Base-by-base conservation (phyloP, 1,140 invertebrate species). In the Rhagoletis pomonella region DNA sequence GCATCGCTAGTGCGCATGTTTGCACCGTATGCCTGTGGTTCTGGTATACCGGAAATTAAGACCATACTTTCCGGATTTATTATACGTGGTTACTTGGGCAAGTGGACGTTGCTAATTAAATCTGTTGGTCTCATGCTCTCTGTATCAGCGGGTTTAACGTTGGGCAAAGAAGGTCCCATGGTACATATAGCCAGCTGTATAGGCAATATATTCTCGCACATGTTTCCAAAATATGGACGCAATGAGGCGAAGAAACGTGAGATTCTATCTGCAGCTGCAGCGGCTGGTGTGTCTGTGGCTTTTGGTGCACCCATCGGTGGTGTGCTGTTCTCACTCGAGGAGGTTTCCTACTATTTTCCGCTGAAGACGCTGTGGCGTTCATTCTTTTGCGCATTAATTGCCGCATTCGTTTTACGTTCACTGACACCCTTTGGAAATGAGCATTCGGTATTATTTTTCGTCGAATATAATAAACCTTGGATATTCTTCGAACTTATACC, bases 211-310 rank as follows among this genome's bases (percentile, higher is more conserved):
- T 96, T 99, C 89, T 99, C 98, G 1, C 99, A 99, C 94, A 94
- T 99, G 87, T 99, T 99, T 94, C 98, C 99, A 0, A 99, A 99
- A 93, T 99, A 99, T 94, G 99, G 99, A 2, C 95, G 97, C 85
- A 99, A 99, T 93, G 99, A 99, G 94, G 99, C 99, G 0, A 99
- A 99, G 93, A 99, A 99, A 91, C 96, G 99, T 90, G 99, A 99
- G 95, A 99, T 99, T 89, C 94, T 99, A 73, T 99, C 99, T 1
- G 99, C 99, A 19, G 99, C 99, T 1, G 97, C 99, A 0, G 99
- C 99, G 6, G 99, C 99, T 1, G 99, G 99, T 19, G 99, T 99
- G 0, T 99, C 98, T 9, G 99, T 99, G 1, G 99, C 99, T 89
- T 99, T 99, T 93, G 99, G 99, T 42, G 99, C 99, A 9, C 99